Evolutionary conservation across 2,113 vertebrate genomes (phyloP), one percentile per base, ranked within the genome.

Genomic region (cat (Felis catus)): DNA sequence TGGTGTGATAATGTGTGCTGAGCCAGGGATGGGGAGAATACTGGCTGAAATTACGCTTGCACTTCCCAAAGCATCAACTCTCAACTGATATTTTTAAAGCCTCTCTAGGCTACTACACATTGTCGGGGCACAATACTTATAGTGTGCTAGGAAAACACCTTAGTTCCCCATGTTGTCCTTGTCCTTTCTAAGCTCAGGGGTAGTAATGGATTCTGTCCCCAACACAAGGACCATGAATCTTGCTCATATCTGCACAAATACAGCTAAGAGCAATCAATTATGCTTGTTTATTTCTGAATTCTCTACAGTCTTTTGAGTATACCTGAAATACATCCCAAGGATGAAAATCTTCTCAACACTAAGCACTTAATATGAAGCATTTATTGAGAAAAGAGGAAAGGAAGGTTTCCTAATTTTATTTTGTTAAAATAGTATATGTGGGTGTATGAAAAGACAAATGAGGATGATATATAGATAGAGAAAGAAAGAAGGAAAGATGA

Each of bases 321-420:
- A 55, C n/a, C 79, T 89, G 55, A 80, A 90, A 21, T 41, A 7
- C 33, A 80, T n/a, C 2, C 23, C 41, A 51, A 14, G 33, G 41
- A 91, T 16, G 12, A 91, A 65, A 78, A 71, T 58, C 41, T 68
- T 71, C 33, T 27, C 53, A 79, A 45, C 33, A 39, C 4, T 74
- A 86, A 87, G n/a, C 16, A 29, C 2, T 41, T 48, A 86, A 53
- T 16, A 51, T n/a, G 48, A 27, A 10, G 2, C 70, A 58, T 25
- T 94, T 88, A 83, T 86, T 76, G 55, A 97, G 81, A 88, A 36
- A 39, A 55, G 23, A 79, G 7, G 11, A 53, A 74, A 91, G 61
- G 23, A 11, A 53, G 13, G 1, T 48, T 95, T 97, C 63, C 80
- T 86, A 31, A 74, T 70, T 76, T 94, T 90, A 81, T 65, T 97